A percentile compares a stretch with the other conserved stretches of the same genome.
Conservation (phyloP, 2,797 vertebrate genomes). For the Syngnathus acus region DNA sequence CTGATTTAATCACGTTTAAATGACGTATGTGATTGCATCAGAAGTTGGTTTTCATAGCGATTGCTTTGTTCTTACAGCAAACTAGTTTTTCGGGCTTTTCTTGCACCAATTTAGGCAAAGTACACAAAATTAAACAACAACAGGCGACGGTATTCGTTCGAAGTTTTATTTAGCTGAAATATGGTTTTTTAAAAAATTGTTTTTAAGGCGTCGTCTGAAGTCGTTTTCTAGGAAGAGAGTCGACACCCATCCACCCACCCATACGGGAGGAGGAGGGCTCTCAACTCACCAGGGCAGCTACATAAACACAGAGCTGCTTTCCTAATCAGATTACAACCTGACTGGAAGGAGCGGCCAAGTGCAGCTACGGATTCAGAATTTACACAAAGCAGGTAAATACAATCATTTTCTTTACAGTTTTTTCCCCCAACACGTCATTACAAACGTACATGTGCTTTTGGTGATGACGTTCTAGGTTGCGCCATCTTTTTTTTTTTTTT, state of each 20-base stretch:
- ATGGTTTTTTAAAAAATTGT: neutral
- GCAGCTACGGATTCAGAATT: neutral
- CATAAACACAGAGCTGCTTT: neutral
- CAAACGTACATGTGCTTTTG: neutral
- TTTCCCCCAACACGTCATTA: neutral
- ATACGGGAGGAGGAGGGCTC: neutral
- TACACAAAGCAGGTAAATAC: neutral
- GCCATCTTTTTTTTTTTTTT: neutral
- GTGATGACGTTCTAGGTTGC: neutral
- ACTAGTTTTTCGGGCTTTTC: neutral
- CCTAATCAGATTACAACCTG: neutral
- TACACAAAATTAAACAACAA: neutral
- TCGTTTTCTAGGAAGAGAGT: slow-evolving; percentile 1
- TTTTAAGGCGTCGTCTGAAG: neutral
- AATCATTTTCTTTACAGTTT: neutral
- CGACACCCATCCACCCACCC: neutral
- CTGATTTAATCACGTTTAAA: neutral
- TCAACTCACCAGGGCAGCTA: neutral
- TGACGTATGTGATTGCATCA: neutral
- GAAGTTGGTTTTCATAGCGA: neutral
- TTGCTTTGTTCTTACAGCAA: neutral
- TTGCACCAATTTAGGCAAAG: too few species aligned
- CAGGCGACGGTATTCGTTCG: neutral
- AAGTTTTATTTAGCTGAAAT: too few species aligned
- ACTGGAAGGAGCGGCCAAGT: too few species aligned